Base-by-base conservation (phyloP, 2,888 invertebrate genomes). In the Orchesellides sinensis region DNA sequence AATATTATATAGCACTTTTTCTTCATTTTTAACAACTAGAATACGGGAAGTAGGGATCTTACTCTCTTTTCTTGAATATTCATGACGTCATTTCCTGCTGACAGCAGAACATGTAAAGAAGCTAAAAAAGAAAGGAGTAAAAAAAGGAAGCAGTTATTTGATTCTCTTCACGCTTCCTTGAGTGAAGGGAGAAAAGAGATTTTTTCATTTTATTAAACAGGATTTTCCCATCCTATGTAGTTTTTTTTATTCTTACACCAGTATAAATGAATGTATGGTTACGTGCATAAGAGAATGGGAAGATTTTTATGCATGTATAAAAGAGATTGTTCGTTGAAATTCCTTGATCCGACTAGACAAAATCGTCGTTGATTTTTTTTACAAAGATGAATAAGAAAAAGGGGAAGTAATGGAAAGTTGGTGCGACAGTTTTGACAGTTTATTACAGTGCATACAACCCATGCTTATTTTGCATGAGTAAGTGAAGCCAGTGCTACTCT, bases 181-280 rank as follows among this genome's bases (percentile, higher is more conserved):
- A 83, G 79, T 79, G 63, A 61, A 70, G 72, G 75, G 75, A 75
- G 75, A 72, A 73, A 61, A 72, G 59, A 77, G 49, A 63, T 77
- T 80, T 83, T 75, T 80, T 75, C 74, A 75, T 80, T 84, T 84
- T 84, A 84, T 84, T 84, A 80, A 84, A 81, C 66, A 84, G 75
- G 65, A 74, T 72, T 73, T 73, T 80, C 66, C 47, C 61, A 79
- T 79, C 61, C 69, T 79, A 32, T n/a, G 54, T 25, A 47, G 59
- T 61, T 61, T 61, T 49, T 8, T 21, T 74, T 49, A 65, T 69
- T 63, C 63, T n/a, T n/a, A n/a, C 40, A 27, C 45, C n/a, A 54
- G 25, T 45, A 66, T 49, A 40, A 49, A 27, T 14, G 17, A 25
- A 56, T 49, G 49, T 19, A 52, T 27, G 52, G 25, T 59, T 6